Percentiles rank a stretch among this genome's conserved stretches.
Conservation (phyloP, 2,888 invertebrate species). For the Lampropteryx suffumata region DNA sequence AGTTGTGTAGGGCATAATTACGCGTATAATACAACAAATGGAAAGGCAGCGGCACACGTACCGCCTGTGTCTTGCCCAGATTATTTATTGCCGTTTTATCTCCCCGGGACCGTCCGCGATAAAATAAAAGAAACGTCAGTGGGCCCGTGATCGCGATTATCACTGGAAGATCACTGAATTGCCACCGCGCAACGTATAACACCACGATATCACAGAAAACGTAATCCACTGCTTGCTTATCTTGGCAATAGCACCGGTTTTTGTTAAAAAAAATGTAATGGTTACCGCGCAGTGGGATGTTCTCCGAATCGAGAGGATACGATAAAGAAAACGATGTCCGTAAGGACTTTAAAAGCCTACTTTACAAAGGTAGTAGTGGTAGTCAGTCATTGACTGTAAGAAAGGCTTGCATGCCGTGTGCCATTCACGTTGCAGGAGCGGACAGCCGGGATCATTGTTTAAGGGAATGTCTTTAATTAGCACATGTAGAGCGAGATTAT, state of each 20-base stretch:
- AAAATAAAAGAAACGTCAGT: constrained; percentile 79
- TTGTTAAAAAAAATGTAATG: constrained; percentile 40
- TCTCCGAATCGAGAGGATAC: constrained; percentile 37
- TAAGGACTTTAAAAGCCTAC: constrained; percentile 62
- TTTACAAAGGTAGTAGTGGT: constrained; percentile 62
- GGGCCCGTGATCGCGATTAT: constrained; percentile 76
- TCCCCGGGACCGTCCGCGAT: constrained; percentile 70
- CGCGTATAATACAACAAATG: constrained; percentile 73
- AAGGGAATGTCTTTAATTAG: constrained; percentile 73
- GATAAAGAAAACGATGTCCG: constrained; percentile 65
- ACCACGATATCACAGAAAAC: constrained; percentile 29
- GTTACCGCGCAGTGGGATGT: constrained; percentile 13
- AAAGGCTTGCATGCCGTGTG: constrained; percentile 60
- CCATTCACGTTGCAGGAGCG: constrained; percentile 52
- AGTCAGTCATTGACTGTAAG: constrained; percentile 69
- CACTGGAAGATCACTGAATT: constrained; percentile 72
- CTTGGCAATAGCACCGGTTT: not conserved
- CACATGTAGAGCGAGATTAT: constrained; percentile 76
- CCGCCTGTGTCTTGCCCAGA: constrained; percentile 62
- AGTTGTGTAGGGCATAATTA: constrained; percentile 68
- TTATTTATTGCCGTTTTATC: constrained; percentile 80
- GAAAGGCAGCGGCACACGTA: constrained; percentile 72
- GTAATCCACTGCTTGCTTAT: constrained; percentile 36
- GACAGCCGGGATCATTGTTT: constrained; percentile 77
- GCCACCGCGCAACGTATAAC: constrained; percentile 50